A percentile compares a stretch with the other conserved stretches of the same genome.
These are phyloP conservation scores for Ostrea denselamellosa DNA, from an alignment of 1,140 invertebrate species.

Conservation along the genomic window DNA sequence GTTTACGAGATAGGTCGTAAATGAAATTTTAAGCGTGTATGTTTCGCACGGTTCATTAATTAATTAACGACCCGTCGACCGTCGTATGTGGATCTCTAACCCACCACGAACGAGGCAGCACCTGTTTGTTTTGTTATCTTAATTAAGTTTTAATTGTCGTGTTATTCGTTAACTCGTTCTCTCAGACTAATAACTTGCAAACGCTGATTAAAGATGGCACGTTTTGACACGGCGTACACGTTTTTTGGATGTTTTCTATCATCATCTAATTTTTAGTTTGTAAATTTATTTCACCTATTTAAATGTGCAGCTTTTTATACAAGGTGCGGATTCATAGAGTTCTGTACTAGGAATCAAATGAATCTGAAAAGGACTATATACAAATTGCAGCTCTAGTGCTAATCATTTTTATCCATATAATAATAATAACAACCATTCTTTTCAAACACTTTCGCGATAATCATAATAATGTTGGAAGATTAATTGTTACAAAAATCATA, in stretches of 20 bases:
- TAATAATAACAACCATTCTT: no score
- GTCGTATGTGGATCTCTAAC: neutral
- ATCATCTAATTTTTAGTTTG: no score
- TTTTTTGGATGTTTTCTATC: neutral
- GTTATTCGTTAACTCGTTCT: slow-evolving; percentile 28
- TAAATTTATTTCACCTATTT: no score
- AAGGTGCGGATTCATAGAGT: no score
- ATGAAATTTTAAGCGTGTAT: slow-evolving; percentile 37
- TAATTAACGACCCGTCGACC: neutral
- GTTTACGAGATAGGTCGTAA: slow-evolving; percentile 12
- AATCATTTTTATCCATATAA: no score
- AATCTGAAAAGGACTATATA: no score
- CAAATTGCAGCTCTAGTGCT: no score
- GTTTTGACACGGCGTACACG: neutral
- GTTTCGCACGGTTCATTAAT: slow-evolving; percentile 14
- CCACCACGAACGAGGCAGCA: slow-evolving; percentile 1
- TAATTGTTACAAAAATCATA: neutral
- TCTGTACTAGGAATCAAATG: no score
- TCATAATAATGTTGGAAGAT: neutral
- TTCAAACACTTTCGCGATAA: no score
- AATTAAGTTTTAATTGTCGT: slow-evolving; percentile 33
- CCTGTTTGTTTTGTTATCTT: slow-evolving; percentile 20
- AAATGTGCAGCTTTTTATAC: no score
- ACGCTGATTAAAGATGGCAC: slow-evolving; percentile 15
- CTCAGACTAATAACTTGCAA: neutral